Evolutionary conservation across 2,888 invertebrate genomes (phyloP).

Genomic region (Nudaria mundana): DNA sequence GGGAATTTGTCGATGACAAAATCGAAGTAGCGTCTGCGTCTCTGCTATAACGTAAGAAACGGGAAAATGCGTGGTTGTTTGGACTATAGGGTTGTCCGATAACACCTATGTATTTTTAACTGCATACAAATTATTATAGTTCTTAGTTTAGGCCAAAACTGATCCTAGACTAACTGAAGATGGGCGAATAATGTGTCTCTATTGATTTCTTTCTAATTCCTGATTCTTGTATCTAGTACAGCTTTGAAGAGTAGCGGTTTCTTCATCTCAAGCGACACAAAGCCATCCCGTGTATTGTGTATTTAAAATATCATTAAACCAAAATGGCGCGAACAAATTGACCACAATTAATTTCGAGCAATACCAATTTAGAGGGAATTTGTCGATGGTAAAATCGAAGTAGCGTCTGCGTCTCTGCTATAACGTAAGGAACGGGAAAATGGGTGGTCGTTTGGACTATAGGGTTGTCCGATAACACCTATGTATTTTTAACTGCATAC

Average conservation of each 20-base stretch:
- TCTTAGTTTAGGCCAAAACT: too few species aligned
- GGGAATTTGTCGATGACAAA: constrained; percentile 30
- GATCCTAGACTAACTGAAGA: too few species aligned
- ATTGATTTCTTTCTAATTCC: too few species aligned
- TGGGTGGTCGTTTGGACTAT: constrained; percentile 7
- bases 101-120: background rate
- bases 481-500: background rate
- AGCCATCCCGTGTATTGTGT: too few species aligned
- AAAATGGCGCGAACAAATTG: constrained; percentile 32
- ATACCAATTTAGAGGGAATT: constrained; percentile 31
- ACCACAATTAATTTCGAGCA: constrained; percentile 30
- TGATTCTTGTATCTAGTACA: too few species aligned
- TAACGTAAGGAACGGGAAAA: constrained; percentile 28
- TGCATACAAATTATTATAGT: too few species aligned
- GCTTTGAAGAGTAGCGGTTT: too few species aligned
- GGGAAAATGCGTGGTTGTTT: constrained; percentile 16
- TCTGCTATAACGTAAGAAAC: constrained; percentile 22
- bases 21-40: constrained; percentile 1
- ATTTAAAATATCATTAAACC: constrained; percentile 30
- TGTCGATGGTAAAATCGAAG: constrained; percentile 21
- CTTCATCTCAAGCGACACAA: too few species aligned
- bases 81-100: constrained; percentile 20
- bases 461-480: constrained; percentile 18
- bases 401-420: constrained; percentile 5
- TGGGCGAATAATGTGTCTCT: too few species aligned